Base-by-base conservation (phyloP, 2,888 invertebrate genomes). In the Epirrhoe alternata region DNA sequence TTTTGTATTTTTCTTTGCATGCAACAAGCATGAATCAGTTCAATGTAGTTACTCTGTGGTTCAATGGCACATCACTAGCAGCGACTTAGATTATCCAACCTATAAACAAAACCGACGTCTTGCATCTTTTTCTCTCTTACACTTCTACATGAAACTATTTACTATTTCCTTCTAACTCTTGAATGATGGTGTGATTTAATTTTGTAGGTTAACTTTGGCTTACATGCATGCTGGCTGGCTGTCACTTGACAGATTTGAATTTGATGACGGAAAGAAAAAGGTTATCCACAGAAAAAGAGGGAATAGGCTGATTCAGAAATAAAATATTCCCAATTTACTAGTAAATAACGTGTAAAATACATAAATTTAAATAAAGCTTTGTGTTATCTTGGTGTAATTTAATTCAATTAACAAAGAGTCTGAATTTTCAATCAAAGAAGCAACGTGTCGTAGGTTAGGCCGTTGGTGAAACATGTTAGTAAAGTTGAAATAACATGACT, bases 191-290 rank as follows among this genome's bases (percentile, higher is more conserved):
- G 24, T 30, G 30, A 7, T 60, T 55, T 5, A 49, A 61, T 51
- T 49, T 63, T 6, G 31, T 49, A 10, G 66, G 14, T 30, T 63
- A 54, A 61, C 55, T 61, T 31, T 33, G 1, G 53, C 55, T 66
- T 54, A 60, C 42, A 64, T 66, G 70, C 67, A 68, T 67, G 69
- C 68, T 70, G 62, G 70, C 66, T 73, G 60, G 88, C 88, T 90
- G 90, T 87, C 89, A 89, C 82, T 82, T 90, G 91, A 90, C 90
- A 89, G 89, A 80, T 92, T 92, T 88, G 86, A 89, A 89, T 89
- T 91, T 92, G 92, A 92, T 92, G 92, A 92, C 92, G 90, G 92
- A 90, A 90, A 92, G 91, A 87, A 90, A 90, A 91, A 93, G 92
- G 92, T 92, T 92, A 92, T 86, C 89, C 82, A 89, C 84, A 89